Conservation (phyloP, 2,888 invertebrate genomes). For the Argyra leucocephala region DNA sequence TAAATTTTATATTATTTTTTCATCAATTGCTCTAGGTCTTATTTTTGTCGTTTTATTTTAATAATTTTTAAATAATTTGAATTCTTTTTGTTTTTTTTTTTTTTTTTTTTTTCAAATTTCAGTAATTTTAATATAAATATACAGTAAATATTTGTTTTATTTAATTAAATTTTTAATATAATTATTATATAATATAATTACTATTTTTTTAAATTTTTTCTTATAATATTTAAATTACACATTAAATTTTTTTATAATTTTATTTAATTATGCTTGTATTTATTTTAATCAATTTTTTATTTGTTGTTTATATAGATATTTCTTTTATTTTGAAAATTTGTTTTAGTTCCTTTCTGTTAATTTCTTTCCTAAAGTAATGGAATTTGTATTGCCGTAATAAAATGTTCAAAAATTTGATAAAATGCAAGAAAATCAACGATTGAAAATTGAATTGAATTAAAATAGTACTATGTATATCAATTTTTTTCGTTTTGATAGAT, state of each 20-base stretch:
- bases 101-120: background rate
- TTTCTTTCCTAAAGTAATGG: background rate
- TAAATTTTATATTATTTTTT: no score
- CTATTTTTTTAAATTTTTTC: constrained; percentile 1
- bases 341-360: background rate
- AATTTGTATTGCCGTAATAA: background rate
- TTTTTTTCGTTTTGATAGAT: no score
- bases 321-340: background rate
- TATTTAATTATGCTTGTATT: no score
- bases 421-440: no score
- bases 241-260: background rate
- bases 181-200: background rate
- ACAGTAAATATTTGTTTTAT: constrained; percentile 1
- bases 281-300: background rate
- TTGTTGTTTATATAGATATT: no score
- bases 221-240: constrained; percentile 6
- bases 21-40: no score
- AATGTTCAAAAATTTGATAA: background rate
- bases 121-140: constrained; percentile 3
- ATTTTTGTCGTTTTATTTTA: no score
- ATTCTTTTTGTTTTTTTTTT: background rate
- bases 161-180: background rate
- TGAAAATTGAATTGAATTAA: no score
- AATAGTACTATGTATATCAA: no score
- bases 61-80: background rate